Evolutionary conservation across 2,113 vertebrate species (phyloP).

Genomic region (Rhadina sibilatrix): DNA sequence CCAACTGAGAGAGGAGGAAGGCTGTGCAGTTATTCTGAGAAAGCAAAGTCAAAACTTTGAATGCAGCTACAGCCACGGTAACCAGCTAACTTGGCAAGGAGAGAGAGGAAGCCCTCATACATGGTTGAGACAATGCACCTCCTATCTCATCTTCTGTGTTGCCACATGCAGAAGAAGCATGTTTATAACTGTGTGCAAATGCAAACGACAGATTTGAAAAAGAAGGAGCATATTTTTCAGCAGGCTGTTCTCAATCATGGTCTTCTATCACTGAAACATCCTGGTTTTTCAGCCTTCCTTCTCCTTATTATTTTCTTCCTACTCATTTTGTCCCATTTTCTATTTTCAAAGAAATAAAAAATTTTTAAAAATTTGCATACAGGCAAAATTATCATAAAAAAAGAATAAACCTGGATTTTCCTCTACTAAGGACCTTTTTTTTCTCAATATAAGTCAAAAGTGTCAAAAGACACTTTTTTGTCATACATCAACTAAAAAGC

Average conservation of each 20-base stretch:
- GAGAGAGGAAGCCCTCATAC: not conserved
- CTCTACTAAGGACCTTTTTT: not conserved
- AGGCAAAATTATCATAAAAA: not conserved
- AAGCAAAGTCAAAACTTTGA: not conserved
- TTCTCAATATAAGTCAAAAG: not conserved
- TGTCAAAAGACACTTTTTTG: not conserved
- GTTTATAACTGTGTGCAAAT: not conserved
- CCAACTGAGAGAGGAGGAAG: not conserved
- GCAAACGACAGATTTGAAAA: not conserved
- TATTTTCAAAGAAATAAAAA: not conserved
- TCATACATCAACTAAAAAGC: not conserved
- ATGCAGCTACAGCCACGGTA: not conserved
- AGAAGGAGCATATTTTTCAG: not conserved
- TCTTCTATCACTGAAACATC: not conserved
- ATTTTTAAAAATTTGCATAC: rapidly evolving
- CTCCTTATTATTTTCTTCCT: not conserved
- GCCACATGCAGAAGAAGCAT: not conserved
- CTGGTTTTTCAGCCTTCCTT: not conserved
- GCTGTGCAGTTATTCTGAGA: not conserved
- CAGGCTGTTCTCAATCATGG: not conserved
- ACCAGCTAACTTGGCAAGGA: not conserved
- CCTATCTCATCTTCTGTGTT: not conserved
- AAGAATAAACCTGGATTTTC: rapidly evolving
- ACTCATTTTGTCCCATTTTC: not conserved
- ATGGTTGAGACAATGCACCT: not conserved